phyloP scores from a whole-genome alignment of 2,113 vertebrate genomes.

The Syngnathus typhle region DNA sequence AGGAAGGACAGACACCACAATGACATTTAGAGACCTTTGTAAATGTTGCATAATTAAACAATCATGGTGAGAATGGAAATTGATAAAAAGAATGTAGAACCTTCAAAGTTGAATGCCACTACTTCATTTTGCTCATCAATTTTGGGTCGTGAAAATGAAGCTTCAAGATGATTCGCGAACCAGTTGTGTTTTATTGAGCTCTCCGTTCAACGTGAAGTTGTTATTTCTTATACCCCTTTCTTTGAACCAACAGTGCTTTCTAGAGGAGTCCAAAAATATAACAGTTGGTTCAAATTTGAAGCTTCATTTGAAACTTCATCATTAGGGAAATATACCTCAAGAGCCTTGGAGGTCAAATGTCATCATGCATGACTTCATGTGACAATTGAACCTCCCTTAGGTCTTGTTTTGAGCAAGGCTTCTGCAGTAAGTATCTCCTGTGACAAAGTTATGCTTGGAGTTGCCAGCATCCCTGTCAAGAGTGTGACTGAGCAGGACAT shows the following conservation, averaged over 20 bases:
- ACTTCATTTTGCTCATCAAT: background rate
- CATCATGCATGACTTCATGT: background rate
- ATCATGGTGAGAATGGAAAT: background rate
- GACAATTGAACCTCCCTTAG: background rate
- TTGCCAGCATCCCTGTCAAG: constrained; percentile 17
- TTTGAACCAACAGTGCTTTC: no score
- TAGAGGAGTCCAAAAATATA: no score
- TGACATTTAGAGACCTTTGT: background rate
- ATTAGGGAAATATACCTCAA: background rate
- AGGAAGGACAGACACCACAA: background rate
- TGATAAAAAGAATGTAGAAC: background rate
- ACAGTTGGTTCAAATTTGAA: no score
- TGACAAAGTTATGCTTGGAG: constrained; percentile 6
- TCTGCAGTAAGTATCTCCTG: background rate
- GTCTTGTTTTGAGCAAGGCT: background rate
- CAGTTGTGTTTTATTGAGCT: no score
- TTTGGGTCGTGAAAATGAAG: no score
- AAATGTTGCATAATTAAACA: background rate
- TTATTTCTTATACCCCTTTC: no score
- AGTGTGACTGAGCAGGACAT: constrained; percentile 57
- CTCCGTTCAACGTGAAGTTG: no score
- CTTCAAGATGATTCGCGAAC: no score
- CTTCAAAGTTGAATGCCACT: background rate
- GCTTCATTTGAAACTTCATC: background rate
- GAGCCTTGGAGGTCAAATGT: background rate